Percentiles rank a stretch among this genome's conserved stretches.
Evolutionary conservation across 2,888 invertebrate species (phyloP).

Genomic region (Liodrosophila aerea): DNA sequence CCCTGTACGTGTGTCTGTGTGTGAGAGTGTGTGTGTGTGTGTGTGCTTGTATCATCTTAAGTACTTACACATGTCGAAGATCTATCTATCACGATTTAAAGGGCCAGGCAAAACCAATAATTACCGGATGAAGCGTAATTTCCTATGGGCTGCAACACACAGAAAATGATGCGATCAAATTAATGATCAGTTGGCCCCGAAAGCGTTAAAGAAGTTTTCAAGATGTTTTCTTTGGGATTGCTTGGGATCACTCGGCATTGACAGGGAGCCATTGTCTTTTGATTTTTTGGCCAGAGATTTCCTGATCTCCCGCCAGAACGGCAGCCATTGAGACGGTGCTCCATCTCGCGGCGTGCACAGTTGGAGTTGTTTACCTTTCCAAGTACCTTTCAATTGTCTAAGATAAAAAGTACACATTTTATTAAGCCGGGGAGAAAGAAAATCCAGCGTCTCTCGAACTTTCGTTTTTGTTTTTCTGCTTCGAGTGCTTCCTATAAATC

Average conservation of each 20-base stretch:
- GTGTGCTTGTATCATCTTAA: conserved; percentile 15
- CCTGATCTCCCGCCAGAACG: conserved; percentile 18
- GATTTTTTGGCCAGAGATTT: conserved; percentile 14
- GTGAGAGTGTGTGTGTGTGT: conserved; percentile 2
- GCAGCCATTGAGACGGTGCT: conserved; percentile 36
- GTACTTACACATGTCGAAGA: conserved; percentile 48
- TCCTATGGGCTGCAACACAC: conserved; percentile 61
- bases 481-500: conserved; percentile 74
- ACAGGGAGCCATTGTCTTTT: conserved; percentile 34
- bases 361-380: conserved; percentile 46
- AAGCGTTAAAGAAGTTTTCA: conserved; percentile 49
- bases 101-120: conserved; percentile 64
- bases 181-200: conserved; percentile 48
- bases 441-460: conserved; percentile 55
- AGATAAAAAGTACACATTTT: conserved; percentile 20
- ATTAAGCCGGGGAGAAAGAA: conserved; percentile 50
- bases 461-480: conserved; percentile 61
- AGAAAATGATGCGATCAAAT: conserved; percentile 64
- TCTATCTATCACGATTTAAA: conserved; percentile 67
- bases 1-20: conserved; percentile 1
- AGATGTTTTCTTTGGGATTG: conserved; percentile 15
- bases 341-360: conserved; percentile 14
- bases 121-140: conserved; percentile 74
- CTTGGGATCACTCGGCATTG: conserved; percentile 38
- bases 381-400: conserved; percentile 70